Evolutionary conservation across 2,888 invertebrate species (phyloP), one percentile per base, ranked within the genome.

Genomic region (Dinocampus coccinellae): DNA sequence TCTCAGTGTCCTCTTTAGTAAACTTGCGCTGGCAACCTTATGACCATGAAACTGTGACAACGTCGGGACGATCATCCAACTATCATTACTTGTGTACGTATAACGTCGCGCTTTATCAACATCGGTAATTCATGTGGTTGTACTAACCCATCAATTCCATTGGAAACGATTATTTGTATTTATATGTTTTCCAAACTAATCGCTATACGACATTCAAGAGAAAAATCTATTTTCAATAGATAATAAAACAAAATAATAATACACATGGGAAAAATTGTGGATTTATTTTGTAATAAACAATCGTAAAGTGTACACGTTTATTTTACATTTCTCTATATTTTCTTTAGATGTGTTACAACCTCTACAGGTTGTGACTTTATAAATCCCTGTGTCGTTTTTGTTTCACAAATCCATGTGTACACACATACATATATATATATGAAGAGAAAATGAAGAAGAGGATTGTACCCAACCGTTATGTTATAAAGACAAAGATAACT

Each of bases 61-160:
- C n/a, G n/a, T n/a, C n/a, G n/a, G n/a, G n/a, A n/a, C n/a, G n/a
- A n/a, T n/a, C n/a, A n/a, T n/a, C n/a, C n/a, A n/a, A n/a, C n/a
- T n/a, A n/a, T n/a, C n/a, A n/a, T n/a, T n/a, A n/a, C n/a, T n/a
- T n/a, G n/a, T n/a, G n/a, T n/a, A n/a, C n/a, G n/a, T n/a, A n/a
- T n/a, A n/a, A n/a, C n/a, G n/a, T n/a, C n/a, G n/a, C n/a, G n/a
- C n/a, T n/a, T n/a, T n/a, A n/a, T n/a, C n/a, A n/a, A n/a, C n/a
- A n/a, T n/a, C n/a, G n/a, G n/a, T n/a, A n/a, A n/a, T n/a, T n/a
- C n/a, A n/a, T n/a, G n/a, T n/a, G n/a, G n/a, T n/a, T n/a, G n/a
- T n/a, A n/a, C n/a, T n/a, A n/a, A n/a, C n/a, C 24, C 29, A 57
- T 57, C 57, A 57, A 57, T 57, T 57, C 26, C n/a, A 22, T 55